These are phyloP conservation scores for Silurus meridionalis DNA, from an alignment of 2,113 vertebrate species.

Conservation along the genomic window DNA sequence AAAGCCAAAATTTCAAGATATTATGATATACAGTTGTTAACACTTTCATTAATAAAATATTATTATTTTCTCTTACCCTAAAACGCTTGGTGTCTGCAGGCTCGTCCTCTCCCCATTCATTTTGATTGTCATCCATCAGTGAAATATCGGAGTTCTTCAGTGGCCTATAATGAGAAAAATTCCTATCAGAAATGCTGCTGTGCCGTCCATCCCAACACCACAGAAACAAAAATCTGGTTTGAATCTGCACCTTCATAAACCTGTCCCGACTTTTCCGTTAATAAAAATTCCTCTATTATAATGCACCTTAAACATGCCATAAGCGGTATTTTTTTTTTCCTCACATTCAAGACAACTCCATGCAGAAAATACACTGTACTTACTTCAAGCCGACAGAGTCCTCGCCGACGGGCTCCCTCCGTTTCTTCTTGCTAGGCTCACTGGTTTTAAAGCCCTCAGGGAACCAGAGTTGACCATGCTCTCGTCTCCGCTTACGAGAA, in stretches of 20 bases:
- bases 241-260: conserved; percentile 50
- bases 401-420: conserved; percentile 92
- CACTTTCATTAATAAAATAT: neutral
- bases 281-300: conserved; percentile 49
- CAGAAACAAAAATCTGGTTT: neutral
- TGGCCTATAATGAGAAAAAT: conserved; percentile 75
- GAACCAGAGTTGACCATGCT: conserved; percentile 98
- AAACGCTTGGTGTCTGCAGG: conserved; percentile 87
- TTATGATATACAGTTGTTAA: neutral
- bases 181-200: conserved; percentile 48
- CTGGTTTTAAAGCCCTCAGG: conserved; percentile 96
- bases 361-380: conserved; percentile 63
- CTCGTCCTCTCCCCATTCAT: conserved; percentile 91
- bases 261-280: conserved; percentile 55
- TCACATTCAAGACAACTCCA: conserved; percentile 19
- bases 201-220: conserved; percentile 1
- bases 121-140: conserved; percentile 92
- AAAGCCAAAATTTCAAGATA: neutral
- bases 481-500: conserved; percentile 88
- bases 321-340: conserved; percentile 19
- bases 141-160: conserved; percentile 90
- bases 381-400: conserved; percentile 96
- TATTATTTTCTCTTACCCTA: conserved; percentile 73
- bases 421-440: conserved; percentile 95
- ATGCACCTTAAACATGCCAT: neutral